These are phyloP conservation scores for Sarcoramphus papa DNA, from an alignment of 2,797 vertebrate genomes.

Conservation along the genomic window DNA sequence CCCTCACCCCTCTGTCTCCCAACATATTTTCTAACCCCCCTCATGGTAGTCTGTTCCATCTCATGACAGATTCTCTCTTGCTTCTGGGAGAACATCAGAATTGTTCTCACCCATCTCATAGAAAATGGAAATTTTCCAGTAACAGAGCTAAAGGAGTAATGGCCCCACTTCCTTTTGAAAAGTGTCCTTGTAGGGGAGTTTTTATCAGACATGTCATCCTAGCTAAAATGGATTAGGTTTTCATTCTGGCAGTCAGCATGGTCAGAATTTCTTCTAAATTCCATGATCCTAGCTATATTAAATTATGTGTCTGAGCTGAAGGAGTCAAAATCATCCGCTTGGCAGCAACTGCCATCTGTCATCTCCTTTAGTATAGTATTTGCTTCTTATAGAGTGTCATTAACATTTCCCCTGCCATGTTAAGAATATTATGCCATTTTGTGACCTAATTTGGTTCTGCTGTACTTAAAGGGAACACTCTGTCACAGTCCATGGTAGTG, in stretches of 20 bases:
- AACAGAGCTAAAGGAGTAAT: background rate
- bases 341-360: background rate
- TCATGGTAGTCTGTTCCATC: background rate
- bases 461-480: background rate
- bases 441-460: background rate
- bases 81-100: background rate
- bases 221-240: background rate
- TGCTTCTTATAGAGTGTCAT: background rate
- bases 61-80: accelerated
- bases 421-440: background rate
- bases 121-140: background rate
- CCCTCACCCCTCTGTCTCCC: background rate
- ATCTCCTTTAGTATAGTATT: background rate
- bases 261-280: background rate
- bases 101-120: background rate
- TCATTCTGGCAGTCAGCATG: background rate
- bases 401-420: background rate
- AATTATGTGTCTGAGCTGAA: background rate
- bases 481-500: background rate
- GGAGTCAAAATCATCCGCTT: background rate
- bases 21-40: background rate
- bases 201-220: background rate
- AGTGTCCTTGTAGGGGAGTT: background rate
- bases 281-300: background rate
- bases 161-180: background rate